Conservation (phyloP, 2,888 invertebrate genomes). For the Patella caerulea region DNA sequence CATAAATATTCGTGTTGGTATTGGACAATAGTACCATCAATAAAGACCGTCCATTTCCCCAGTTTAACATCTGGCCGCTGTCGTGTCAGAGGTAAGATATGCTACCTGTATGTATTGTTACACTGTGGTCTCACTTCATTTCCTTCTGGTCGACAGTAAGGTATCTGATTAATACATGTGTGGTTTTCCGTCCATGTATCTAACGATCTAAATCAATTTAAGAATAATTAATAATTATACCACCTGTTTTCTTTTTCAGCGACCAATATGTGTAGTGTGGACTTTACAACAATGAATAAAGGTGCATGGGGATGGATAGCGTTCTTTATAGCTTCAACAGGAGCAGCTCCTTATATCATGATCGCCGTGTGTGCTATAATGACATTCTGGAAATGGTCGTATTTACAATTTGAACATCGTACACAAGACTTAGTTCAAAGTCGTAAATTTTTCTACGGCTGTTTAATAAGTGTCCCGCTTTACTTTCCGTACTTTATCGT, state of each 20-base stretch:
- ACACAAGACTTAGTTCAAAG: not conserved
- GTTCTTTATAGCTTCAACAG: not conserved
- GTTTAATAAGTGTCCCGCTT: not conserved
- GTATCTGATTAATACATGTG: too few species aligned
- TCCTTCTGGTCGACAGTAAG: too few species aligned
- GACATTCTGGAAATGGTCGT: not conserved
- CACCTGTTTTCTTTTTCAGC: not conserved
- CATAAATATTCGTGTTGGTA: too few species aligned
- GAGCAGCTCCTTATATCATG: not conserved
- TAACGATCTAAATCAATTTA: too few species aligned
- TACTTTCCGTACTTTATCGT: not conserved
- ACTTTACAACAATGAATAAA: slow-evolving; percentile 17
- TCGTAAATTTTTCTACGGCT: not conserved
- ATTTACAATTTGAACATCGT: not conserved
- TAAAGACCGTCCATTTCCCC: too few species aligned
- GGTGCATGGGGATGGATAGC: slow-evolving; percentile 1
- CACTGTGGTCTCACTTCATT: too few species aligned
- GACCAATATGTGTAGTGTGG: slow-evolving; percentile 14
- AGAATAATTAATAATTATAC: not conserved
- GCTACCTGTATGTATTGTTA: too few species aligned
- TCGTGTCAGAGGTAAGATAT: too few species aligned
- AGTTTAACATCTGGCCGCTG: too few species aligned
- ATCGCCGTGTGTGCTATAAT: not conserved
- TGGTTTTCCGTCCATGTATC: too few species aligned
- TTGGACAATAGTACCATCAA: too few species aligned